Evolutionary conservation across 2,797 vertebrate genomes (phyloP), one percentile per base, ranked within the genome.

Genomic region (Otus scops): DNA sequence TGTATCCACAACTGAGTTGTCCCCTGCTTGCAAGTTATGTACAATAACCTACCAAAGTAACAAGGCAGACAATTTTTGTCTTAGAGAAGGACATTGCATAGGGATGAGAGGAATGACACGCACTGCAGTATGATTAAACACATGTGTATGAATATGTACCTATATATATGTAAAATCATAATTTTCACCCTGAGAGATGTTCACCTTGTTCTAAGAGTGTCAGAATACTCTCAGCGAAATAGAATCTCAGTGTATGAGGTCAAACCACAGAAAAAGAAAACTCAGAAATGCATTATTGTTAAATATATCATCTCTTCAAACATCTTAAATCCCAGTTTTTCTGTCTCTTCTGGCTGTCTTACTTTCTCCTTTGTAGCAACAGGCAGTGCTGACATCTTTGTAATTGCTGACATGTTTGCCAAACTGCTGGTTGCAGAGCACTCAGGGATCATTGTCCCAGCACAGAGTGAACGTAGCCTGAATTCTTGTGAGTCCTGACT

Each of bases 301-400:
- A 48, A 86, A 47, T 51, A 11, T 2, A 43, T 60, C 3, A 8
- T 50, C 20, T 51, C 70, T 45, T 14, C 36, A 30, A 38, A 22
- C 57, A 20, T 67, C 39, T 45, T n/a, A 32, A 41, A 38, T 8
- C 4, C 36, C 0, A 0, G 7, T 59, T 59, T 83, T 76, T 8
- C 11, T 69, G 19, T 61, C 22, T 8, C 11, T 17, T 67, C 22
- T 71, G 18, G 5, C 32, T 76, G 20, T 59, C 43, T 67, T 22
- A 13, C 3, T 7, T 6, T 69, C 26, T 36, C 32, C 32, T 61
- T 43, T 32, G 19, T 10, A 24, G n/a, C 0, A 0, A 68, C 8
- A 70, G 67, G 12, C 12, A 54, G 28, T 20, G 26, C 50, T 53
- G 4, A 60, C 11, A 6, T 34, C 48, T 34, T 36, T 56, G 16